Evolutionary conservation across 2,113 vertebrate species (phyloP).

Genomic region (Cervus canadensis): DNA sequence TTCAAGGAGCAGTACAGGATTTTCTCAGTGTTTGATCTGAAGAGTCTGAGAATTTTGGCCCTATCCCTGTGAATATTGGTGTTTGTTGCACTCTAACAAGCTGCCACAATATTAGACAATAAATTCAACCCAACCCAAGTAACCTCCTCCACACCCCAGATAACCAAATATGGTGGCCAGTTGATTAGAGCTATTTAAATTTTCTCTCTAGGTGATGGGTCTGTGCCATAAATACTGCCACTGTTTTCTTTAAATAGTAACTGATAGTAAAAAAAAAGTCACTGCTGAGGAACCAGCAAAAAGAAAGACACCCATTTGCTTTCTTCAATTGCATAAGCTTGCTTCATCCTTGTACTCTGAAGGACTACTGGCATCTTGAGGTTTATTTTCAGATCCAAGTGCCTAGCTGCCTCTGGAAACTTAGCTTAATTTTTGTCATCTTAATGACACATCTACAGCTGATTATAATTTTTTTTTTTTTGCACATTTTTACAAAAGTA

Average conservation of each 20-base stretch:
- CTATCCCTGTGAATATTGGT: neutral
- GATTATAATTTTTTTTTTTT: neutral
- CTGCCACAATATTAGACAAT: neutral
- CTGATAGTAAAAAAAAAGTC: neutral
- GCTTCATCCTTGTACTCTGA: neutral
- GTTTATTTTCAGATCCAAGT: neutral
- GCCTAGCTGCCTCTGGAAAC: neutral
- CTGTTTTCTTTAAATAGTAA: neutral
- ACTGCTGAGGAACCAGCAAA: neutral
- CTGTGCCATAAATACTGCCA: neutral
- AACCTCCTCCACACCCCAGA: neutral
- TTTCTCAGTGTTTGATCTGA: too few species aligned
- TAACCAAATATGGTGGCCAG: neutral
- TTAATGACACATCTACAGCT: neutral
- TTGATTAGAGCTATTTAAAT: neutral
- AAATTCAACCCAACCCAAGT: neutral
- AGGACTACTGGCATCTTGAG: neutral
- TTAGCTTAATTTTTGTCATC: neutral
- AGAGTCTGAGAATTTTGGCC: too few species aligned
- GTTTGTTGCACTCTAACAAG: neutral
- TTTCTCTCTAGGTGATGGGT: neutral
- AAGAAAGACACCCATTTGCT: neutral
- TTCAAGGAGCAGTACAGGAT: too few species aligned
- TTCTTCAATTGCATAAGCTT: neutral
- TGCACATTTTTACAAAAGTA: neutral